Evolutionary conservation across 2,888 invertebrate genomes (phyloP), one percentile per base, ranked within the genome.

Genomic region (Ellobium chinense): DNA sequence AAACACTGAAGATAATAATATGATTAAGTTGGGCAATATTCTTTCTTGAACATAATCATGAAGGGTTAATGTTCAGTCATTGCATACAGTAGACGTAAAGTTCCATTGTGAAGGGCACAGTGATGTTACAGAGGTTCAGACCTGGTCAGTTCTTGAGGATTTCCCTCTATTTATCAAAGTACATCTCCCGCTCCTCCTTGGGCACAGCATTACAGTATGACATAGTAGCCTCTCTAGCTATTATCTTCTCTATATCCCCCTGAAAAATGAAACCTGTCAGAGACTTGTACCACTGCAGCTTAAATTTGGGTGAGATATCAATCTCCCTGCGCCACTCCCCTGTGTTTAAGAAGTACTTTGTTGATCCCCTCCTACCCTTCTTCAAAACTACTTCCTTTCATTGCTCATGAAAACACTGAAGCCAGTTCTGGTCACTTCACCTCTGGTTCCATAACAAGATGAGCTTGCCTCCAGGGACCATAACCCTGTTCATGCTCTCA

Each of bases 401-500:
- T 31, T 80, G 80, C 36, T 80, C 60, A n/a, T 60, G 39, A n/a
- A 75, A 37, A 1, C 24, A n/a, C 27, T 39, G 7, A 66, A 75
- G 58, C 74, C 74, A 80, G 31, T 56, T 62, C 7, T 69, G 37
- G 12, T 75, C 62, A 68, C 46, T 68, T 1, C 56, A 31, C 29
- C 31, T 62, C 27, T 24, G 27, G 29, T 80, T 80, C 75, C 68
- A 75, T 18, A 80, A 18, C 21, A 75, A n/a, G 12, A 80, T 60
- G 18, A 83, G 65, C 31, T 70, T 75, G 9, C 88, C 88, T 14
- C 84, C 81, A 29, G 88, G 87, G 3, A 84, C 83, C 1, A 89
- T 80, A n/a, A 87, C 85, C 78, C 88, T 76, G 21, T 83, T 76
- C 39, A 89, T 86, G 66, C 88, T 88, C 75, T 77, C 34, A 21